Percentiles rank a stretch among this genome's conserved stretches.
phyloP scores from a whole-genome alignment of 2,888 invertebrate genomes.

The Cancer borealis region DNA sequence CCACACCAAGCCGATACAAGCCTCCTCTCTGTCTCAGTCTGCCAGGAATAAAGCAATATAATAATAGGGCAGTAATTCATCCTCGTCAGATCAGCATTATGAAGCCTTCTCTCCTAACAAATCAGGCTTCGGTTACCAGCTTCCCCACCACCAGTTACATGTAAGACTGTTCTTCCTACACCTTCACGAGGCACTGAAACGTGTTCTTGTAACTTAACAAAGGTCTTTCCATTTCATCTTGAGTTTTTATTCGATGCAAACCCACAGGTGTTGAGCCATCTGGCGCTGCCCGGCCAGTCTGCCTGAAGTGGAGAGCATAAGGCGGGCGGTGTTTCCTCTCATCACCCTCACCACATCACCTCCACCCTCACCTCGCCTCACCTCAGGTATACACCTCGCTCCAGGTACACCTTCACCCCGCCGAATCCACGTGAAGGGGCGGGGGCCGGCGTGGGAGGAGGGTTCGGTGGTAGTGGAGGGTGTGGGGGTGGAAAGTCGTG shows the following conservation, averaged over 20 bases:
- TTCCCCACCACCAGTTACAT: background rate
- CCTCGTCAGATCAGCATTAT: background rate
- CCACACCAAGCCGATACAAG: background rate
- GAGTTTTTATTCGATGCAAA: background rate
- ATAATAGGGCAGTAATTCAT: background rate
- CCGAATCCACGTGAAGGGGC: background rate
- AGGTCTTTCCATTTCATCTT: background rate
- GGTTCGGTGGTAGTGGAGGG: background rate
- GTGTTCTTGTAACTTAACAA: background rate
- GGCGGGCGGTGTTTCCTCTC: conserved; percentile 55
- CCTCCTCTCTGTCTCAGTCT: background rate
- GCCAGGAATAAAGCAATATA: background rate
- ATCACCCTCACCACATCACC: conserved; percentile 52
- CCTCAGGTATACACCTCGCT: conserved; percentile 25
- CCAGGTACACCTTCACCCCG: background rate
- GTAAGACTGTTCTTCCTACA: background rate
- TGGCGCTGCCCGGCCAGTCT: conserved; percentile 18
- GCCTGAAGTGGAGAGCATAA: conserved; percentile 26
- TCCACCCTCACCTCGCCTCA: conserved; percentile 47
- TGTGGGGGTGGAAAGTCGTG: conserved; percentile 1
- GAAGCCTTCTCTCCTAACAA: background rate
- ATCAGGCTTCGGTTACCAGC: background rate
- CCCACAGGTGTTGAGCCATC: background rate
- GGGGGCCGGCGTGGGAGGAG: background rate
- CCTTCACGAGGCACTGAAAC: background rate